phyloP scores from a whole-genome alignment of 2,113 vertebrate genomes.

The Misgurnus mizolepis region DNA sequence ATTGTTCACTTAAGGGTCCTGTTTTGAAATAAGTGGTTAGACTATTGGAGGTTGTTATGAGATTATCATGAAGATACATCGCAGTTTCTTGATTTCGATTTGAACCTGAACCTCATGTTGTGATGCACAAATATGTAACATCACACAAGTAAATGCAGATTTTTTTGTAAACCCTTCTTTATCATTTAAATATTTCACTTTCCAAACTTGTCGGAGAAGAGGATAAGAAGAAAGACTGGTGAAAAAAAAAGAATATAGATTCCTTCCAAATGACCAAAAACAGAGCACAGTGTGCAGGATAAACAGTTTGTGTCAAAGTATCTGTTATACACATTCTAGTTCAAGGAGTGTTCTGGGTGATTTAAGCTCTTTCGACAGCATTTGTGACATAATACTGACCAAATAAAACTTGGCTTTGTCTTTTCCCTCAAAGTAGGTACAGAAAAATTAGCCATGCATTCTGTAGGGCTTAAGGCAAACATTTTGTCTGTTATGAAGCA shows the following conservation, averaged over 20 bases:
- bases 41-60: not conserved
- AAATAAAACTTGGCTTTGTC: too few species aligned
- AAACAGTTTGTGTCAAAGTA: conserved; percentile 8
- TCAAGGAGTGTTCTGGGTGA: not conserved
- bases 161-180: not conserved
- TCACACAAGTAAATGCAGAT: conserved; percentile 1
- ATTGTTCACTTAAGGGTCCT: conserved; percentile 12
- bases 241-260: conserved; percentile 25
- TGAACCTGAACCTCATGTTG: conserved; percentile 20
- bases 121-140: not conserved
- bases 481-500: too few species aligned
- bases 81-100: conserved; percentile 11
- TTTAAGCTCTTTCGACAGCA: too few species aligned
- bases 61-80: conserved; percentile 10
- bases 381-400: too few species aligned
- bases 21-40: conserved; percentile 11
- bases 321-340: not conserved
- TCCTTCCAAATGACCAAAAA: not conserved
- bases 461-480: too few species aligned
- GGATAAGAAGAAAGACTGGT: conserved; percentile 15
- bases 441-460: too few species aligned
- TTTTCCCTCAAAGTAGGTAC: too few species aligned
- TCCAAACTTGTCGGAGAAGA: not conserved
- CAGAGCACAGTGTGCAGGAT: not conserved
- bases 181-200: not conserved